phyloP scores from a whole-genome alignment of 2,888 invertebrate species.

The Dione vanillae region DNA sequence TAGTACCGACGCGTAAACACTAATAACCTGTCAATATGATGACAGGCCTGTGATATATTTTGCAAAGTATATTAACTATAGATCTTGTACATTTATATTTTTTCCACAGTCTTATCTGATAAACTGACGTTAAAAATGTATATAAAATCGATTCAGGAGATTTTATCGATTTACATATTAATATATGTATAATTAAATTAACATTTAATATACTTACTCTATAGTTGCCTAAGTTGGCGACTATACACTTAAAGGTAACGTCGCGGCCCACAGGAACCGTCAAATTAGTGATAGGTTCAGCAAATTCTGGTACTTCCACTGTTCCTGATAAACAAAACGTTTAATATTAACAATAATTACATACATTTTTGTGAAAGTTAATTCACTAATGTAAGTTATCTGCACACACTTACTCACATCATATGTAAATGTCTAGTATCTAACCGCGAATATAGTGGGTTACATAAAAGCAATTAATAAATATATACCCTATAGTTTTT shows the following conservation, averaged over 20 bases:
- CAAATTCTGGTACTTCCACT: conserved; percentile 91
- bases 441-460: no score
- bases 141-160: no score
- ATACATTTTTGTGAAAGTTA: background rate
- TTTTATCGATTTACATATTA: no score
- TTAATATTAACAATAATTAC: conserved; percentile 1
- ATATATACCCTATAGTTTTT: no score
- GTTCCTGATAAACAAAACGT: conserved; percentile 77
- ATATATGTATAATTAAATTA: background rate
- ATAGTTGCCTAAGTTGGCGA: conserved; percentile 94
- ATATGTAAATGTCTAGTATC: no score
- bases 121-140: no score
- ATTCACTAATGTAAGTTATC: no score
- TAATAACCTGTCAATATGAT: conserved; percentile 34
- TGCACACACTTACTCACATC: no score
- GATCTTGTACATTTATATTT: background rate
- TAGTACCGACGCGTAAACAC: conserved; percentile 35
- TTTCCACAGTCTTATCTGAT: no score
- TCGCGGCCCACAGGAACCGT: conserved; percentile 94
- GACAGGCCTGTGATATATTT: conserved; percentile 11
- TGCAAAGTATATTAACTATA: background rate
- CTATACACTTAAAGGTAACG: conserved; percentile 94
- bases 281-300: conserved; percentile 92
- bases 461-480: no score
- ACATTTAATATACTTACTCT: conserved; percentile 86